phyloP scores from a whole-genome alignment of 2,797 vertebrate species.

The Sternarchorhynchus goeldii region DNA sequence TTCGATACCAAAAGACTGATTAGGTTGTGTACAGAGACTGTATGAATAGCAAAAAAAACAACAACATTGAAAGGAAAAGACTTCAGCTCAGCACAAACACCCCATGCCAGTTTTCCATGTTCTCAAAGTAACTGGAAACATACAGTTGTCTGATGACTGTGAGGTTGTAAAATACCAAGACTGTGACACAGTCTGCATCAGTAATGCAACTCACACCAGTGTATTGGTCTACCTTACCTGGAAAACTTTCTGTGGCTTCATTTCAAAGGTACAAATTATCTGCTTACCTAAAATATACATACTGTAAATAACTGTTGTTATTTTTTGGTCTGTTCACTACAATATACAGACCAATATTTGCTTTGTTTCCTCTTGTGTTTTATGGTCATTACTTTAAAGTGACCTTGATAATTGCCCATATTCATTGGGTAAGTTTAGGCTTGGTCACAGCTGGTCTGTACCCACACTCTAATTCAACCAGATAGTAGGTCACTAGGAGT shows the following conservation, averaged over 20 bases:
- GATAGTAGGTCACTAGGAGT: slow-evolving; percentile 54
- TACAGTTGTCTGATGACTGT: slow-evolving; percentile 33
- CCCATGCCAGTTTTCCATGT: slow-evolving; percentile 37
- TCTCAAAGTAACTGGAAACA: slow-evolving; percentile 35
- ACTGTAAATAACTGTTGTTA: slow-evolving; percentile 37
- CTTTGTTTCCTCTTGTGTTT: slow-evolving; percentile 2
- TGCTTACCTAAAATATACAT: slow-evolving; percentile 14
- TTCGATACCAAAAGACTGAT: not conserved
- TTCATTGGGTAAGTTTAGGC: slow-evolving; percentile 57
- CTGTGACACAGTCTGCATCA: slow-evolving; percentile 54
- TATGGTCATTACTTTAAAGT: slow-evolving; percentile 47
- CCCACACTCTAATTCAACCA: slow-evolving; percentile 62
- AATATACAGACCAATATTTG: not conserved
- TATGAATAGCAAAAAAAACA: not conserved
- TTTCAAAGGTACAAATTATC: not conserved
- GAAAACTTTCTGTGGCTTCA: slow-evolving; percentile 26
- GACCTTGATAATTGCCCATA: slow-evolving; percentile 44
- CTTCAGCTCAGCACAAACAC: slow-evolving; percentile 13
- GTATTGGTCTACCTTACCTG: slow-evolving; percentile 23
- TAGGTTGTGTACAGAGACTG: slow-evolving; percentile 7
- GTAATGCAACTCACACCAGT: not conserved
- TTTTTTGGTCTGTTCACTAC: not conserved
- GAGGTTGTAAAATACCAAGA: slow-evolving; percentile 52
- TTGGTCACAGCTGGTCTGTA: slow-evolving; percentile 52
- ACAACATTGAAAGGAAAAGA: not conserved